Evolutionary conservation across 2,888 invertebrate genomes (phyloP).

Genomic region (Keiferia lycopersicella): DNA sequence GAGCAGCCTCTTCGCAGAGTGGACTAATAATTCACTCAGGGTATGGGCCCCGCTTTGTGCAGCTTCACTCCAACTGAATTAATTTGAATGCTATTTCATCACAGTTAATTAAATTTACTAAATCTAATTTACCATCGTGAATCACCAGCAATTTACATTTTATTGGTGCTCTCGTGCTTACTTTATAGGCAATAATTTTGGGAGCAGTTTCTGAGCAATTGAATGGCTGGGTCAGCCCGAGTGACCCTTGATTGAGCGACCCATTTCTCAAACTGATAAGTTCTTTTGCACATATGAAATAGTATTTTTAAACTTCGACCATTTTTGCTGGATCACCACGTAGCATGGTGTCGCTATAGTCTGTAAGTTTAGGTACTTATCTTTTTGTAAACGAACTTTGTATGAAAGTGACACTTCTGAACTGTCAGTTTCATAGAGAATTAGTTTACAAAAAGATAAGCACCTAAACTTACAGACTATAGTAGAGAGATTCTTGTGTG

Average conservation of each 20-base stretch:
- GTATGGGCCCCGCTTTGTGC: slow-evolving; percentile 7
- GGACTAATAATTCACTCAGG: slow-evolving; percentile 33
- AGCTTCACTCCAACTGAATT: slow-evolving; percentile 6
- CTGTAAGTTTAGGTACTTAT: no score
- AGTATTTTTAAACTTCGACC: no score
- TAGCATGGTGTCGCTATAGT: no score
- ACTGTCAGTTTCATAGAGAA: no score
- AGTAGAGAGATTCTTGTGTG: no score
- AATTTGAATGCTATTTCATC: slow-evolving; percentile 3
- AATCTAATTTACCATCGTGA: neutral
- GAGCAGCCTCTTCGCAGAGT: neutral
- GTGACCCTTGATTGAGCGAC: neutral
- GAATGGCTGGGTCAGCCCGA: neutral
- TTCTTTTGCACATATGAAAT: neutral
- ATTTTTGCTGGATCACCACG: no score
- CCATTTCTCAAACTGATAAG: neutral
- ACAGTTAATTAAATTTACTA: slow-evolving; percentile 13
- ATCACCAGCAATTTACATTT: slow-evolving; percentile 13
- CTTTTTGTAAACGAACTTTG: no score
- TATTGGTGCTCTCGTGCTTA: slow-evolving; percentile 2
- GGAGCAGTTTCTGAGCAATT: slow-evolving; percentile 2
- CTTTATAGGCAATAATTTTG: slow-evolving; percentile 8
- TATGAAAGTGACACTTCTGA: no score
- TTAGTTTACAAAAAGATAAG: no score
- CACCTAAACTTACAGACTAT: no score